Base-by-base conservation (phyloP, 1,140 invertebrate genomes). In the Aleiodes sp. region DNA sequence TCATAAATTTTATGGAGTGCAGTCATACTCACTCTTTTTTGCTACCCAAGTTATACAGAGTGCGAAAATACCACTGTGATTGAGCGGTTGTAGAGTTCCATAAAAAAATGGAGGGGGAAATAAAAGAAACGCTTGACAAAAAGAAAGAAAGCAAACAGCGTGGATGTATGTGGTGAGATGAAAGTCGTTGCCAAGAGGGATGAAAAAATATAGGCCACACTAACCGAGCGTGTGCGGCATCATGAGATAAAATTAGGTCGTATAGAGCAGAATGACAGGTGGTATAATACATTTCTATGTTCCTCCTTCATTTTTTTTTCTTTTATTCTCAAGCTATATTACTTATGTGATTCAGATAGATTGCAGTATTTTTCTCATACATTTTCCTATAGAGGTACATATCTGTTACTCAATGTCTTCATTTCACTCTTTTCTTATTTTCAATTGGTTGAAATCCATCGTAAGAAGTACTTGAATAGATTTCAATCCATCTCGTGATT, bases 241-340 rank as follows among this genome's bases (percentile, higher is more conserved):
- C 26, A 52, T 52, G 46, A 52, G 46, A 52, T 52, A 52, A 52
- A 52, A 52, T 52, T 52, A 52, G 46, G 46, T 52, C 46, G 46
- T 52, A 52, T 10, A 9, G 16, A 52, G 46, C 46, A 52, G 46
- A 52, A 52, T 52, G 19, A 16, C 16, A n/a, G 16, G 21, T 24
- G 46, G n/a, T n/a, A 52, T 52, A 4, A 24, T 19, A 10, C 21
- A 9, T 9, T 21, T 52, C 10, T 19, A 16, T 16, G 1, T 19
- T 46, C 16, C 41, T 46, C n/a, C n/a, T n/a, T n/a, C n/a, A n/a
- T 46, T 16, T 19, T 14, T 24, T 16, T 24, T 1, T 52, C 46
- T 24, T 10, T 52, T 21, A 52, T 52, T 52, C 16, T 4, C n/a
- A 19, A 46, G 9, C 41, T 19, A 46, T n/a, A 3, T 46, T 19